A percentile compares a stretch with the other conserved stretches of the same genome.
Conservation (phyloP, 2,113 vertebrate species). For the Mesocricetus auratus region DNA sequence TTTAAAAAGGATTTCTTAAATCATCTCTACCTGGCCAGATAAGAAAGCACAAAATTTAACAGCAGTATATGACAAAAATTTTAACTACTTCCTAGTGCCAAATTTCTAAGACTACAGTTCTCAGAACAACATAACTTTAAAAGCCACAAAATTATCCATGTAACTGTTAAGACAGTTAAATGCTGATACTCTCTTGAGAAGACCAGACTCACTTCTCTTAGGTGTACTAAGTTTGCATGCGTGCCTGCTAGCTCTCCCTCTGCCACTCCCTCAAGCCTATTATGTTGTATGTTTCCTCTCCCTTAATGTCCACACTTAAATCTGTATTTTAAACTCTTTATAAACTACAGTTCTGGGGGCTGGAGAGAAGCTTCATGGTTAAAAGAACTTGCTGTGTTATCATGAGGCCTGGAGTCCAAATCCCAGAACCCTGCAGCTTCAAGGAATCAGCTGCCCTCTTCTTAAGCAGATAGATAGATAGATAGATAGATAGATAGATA, state of each 20-base stretch:
- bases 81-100: background rate
- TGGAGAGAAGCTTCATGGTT: background rate
- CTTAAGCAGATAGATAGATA: too few species aligned
- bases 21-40: background rate
- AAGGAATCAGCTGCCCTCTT: background rate
- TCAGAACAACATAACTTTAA: background rate
- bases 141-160: background rate
- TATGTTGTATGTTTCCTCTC: background rate
- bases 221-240: background rate
- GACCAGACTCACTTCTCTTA: background rate
- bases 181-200: background rate
- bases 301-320: background rate
- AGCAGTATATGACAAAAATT: background rate
- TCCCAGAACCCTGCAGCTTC: background rate
- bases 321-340: background rate
- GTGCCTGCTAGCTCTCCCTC: background rate
- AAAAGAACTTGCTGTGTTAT: background rate
- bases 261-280: too few species aligned
- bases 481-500: too few species aligned
- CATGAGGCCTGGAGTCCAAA: background rate
- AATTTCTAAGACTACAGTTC: background rate
- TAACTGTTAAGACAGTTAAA: background rate
- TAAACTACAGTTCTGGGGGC: too few species aligned
- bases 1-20: background rate
- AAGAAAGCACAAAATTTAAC: background rate